A percentile compares a stretch with the other conserved stretches of the same genome.
Evolutionary conservation across 1,140 invertebrate genomes (phyloP).

Genomic region (silkworm (Bombyx mori)): ASM3026992v2 NC_085114.1:9892501-9893000

Average conservation of each 20-base stretch:
- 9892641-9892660: slow-evolving; percentile 74
- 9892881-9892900: slow-evolving; percentile 22
- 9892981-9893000: slow-evolving; percentile 27
- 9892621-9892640: slow-evolving; percentile 71
- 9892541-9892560: slow-evolving; percentile 63
- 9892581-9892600: slow-evolving; percentile 71
- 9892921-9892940: slow-evolving; percentile 36
- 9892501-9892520: slow-evolving; percentile 47
- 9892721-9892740: neutral
- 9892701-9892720: neutral
- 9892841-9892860: slow-evolving; percentile 30
- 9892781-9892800: slow-evolving; percentile 55
- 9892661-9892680: slow-evolving; percentile 44
- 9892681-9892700: slow-evolving; percentile 26
- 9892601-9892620: slow-evolving; percentile 73
- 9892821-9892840: slow-evolving; percentile 30
- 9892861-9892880: slow-evolving; percentile 25
- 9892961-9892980: slow-evolving; percentile 39
- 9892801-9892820: slow-evolving; percentile 31
- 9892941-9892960: slow-evolving; percentile 25
- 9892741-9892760: slow-evolving; percentile 25
- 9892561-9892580: slow-evolving; percentile 58
- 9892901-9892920: slow-evolving; percentile 39
- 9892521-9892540: slow-evolving; percentile 70
- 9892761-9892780: slow-evolving; percentile 45